Conservation (phyloP, 1,140 invertebrate genomes). For the Zelostemma sp. region DNA sequence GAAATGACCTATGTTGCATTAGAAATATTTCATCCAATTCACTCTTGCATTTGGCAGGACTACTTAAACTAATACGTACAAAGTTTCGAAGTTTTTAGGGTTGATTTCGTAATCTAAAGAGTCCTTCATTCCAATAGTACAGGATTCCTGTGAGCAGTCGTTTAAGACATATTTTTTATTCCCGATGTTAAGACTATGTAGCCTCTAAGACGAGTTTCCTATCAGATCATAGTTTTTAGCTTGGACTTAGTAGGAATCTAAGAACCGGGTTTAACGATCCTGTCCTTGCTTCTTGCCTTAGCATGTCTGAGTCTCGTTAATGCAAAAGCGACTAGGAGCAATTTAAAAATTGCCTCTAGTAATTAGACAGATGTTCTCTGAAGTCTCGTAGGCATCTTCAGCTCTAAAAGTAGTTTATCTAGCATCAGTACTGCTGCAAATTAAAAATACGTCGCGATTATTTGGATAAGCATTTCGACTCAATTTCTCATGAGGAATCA, state of each 20-base stretch:
- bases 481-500: too few species aligned
- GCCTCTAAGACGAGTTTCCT: constrained; percentile 51
- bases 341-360: constrained; percentile 36
- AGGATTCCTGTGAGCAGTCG: constrained; percentile 24
- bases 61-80: too few species aligned
- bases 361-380: constrained; percentile 16
- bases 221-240: constrained; percentile 46
- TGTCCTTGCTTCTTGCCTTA: constrained; percentile 37
- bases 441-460: neutral
- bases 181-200: too few species aligned
- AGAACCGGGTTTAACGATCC: constrained; percentile 59
- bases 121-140: neutral
- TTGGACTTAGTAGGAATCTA: constrained; percentile 52
- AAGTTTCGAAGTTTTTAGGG: too few species aligned
- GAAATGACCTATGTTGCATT: too few species aligned
- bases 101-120: neutral
- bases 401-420: constrained; percentile 22
- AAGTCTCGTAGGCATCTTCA: constrained; percentile 10
- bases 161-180: constrained; percentile 11
- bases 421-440: neutral
- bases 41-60: too few species aligned
- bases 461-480: too few species aligned
- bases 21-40: too few species aligned
- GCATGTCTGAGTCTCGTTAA: constrained; percentile 36
- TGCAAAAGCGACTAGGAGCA: constrained; percentile 44